phyloP scores from a whole-genome alignment of 2,888 invertebrate species.

The Chrysopilus asiliformis region DNA sequence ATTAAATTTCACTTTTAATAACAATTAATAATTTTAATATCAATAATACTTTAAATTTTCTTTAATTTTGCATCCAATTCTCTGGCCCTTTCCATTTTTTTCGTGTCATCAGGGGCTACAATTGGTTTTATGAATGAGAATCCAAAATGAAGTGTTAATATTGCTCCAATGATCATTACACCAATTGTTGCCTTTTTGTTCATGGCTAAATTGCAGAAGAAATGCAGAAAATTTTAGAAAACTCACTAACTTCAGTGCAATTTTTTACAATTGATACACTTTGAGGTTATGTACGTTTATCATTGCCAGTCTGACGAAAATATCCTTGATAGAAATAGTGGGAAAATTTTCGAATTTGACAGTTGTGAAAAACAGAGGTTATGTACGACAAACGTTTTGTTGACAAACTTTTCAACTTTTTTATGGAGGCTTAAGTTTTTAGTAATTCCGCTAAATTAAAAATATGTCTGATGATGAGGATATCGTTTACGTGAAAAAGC shows the following conservation, averaged over 20 bases:
- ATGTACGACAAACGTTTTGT: background rate
- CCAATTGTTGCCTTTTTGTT: slow-evolving; percentile 1
- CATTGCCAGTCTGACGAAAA: no score
- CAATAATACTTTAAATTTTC: background rate
- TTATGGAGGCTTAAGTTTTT: background rate
- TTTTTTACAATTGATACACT: no score
- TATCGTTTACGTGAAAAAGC: slow-evolving; percentile 55
- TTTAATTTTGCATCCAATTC: slow-evolving; percentile 4
- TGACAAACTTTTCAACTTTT: background rate
- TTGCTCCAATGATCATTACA: slow-evolving; percentile 4
- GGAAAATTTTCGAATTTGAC: background rate
- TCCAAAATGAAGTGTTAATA: slow-evolving; percentile 3
- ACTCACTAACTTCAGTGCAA: no score
- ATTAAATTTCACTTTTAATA: no score
- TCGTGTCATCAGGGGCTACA: slow-evolving; percentile 3
- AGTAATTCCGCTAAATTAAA: background rate
- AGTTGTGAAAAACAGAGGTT: background rate
- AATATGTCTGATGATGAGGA: slow-evolving; percentile 80
- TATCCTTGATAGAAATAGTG: no score
- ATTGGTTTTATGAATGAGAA: slow-evolving; percentile 4
- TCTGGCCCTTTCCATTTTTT: slow-evolving; percentile 3
- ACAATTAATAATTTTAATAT: background rate
- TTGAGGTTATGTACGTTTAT: no score
- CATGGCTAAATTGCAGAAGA: slow-evolving; percentile 1
- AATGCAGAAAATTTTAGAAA: background rate